A percentile compares a stretch with the other conserved stretches of the same genome.
These are phyloP conservation scores for Cyphomyrmex costatus DNA, from an alignment of 1,140 invertebrate species.

Conservation along the genomic window DNA sequence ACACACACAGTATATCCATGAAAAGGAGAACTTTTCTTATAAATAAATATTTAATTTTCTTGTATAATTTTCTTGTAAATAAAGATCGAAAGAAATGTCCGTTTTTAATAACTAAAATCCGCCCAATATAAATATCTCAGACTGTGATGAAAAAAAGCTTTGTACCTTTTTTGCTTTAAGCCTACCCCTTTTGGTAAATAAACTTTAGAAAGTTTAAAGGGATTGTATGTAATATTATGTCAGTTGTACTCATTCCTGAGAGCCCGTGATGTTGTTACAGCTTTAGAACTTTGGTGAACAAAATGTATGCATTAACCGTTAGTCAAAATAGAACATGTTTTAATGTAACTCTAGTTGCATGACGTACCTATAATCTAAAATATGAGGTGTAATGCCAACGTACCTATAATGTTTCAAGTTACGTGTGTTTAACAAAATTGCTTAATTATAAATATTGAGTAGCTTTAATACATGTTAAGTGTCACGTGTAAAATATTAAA, in stretches of 20 bases:
- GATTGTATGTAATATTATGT: not conserved
- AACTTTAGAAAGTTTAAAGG: constrained; percentile 32
- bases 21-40: no score
- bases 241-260: not conserved
- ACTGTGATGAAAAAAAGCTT: not conserved
- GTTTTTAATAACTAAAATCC: no score
- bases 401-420: not conserved
- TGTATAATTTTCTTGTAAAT: no score
- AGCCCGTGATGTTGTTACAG: constrained; percentile 26
- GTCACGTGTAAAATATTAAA: not conserved
- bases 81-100: not conserved
- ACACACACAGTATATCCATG: no score
- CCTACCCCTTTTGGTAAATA: not conserved
- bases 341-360: not conserved
- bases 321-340: not conserved
- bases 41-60: no score
- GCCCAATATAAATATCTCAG: not conserved
- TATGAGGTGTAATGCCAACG: no score
- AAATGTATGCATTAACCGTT: not conserved
- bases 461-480: not conserved
- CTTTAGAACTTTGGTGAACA: constrained; percentile 15
- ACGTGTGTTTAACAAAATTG: constrained; percentile 7
- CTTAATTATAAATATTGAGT: not conserved
- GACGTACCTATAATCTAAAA: no score
- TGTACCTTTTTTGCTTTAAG: not conserved